Evolutionary conservation across 1,140 invertebrate genomes (phyloP), one percentile per base, ranked within the genome.

Genomic region (Onthophagus taurus): DNA sequence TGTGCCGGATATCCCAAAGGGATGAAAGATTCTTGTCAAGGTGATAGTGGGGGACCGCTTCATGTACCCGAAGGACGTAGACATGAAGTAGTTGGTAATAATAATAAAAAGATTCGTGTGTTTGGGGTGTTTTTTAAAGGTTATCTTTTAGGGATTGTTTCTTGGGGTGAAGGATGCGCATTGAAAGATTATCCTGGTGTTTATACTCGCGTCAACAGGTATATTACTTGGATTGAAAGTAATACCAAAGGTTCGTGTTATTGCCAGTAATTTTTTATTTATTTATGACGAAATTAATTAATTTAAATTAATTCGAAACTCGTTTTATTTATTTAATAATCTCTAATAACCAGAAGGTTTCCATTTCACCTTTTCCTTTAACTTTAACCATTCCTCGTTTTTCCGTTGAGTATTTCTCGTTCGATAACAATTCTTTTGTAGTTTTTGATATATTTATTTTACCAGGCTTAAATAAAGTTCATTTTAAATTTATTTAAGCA

Each of bases 281-380:
- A 30, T 30, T 30, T 30, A 30, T 30, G 2, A 8, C 7, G n/a
- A 26, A n/a, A n/a, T n/a, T n/a, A n/a, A n/a, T n/a, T n/a, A n/a
- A n/a, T n/a, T n/a, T n/a, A 34, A 13, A 14, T 2, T 36, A 19
- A 19, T 19, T 36, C 4, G 12, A 9, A 2, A 17, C 14, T 13
- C 2, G 18, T 37, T 11, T 37, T 3, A 6, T 21, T 19, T 21
- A 13, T 33, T 21, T 12, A 4, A 20, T 21, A 18, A n/a, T 37
- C 35, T 20, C 17, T n/a, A 33, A 68, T 14, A 91, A 55, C 87
- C 87, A 93, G 60, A 78, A 90, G 0, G 85, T 88, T 61, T 83
- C 76, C 82, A 89, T 85, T 56, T 84, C 77, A 20, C 89, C 89
- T 70, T 92, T 93, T 8, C 89, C 89, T 77, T 87, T 88, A 37